Evolutionary conservation across 2,888 invertebrate genomes (phyloP), one percentile per base, ranked within the genome.

Genomic region (Pseudococcus jackbeardsleyi): DNA sequence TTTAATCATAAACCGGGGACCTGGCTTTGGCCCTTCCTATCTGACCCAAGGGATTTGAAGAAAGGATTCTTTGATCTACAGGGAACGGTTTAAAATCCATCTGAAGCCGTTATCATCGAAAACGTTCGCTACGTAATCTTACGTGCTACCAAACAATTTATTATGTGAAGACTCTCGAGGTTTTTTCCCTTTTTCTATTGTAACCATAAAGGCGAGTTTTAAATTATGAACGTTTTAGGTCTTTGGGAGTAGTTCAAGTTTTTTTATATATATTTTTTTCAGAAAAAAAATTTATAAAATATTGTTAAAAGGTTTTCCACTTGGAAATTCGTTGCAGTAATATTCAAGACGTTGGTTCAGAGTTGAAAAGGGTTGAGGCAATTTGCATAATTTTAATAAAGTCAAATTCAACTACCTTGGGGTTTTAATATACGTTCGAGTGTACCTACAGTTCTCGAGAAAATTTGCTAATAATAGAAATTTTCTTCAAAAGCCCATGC

Each of bases 1-100:
- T 88, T 88, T 88, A 88, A 88, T 88, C 88, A 77, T 54, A 54
- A 88, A 88, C 54, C n/a, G 79, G 79, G 72, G 77, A 72, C 86
- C 11, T 68, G 17, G 86, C 72, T 68, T 26, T 19, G 54, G 48
- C 54, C 50, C 46, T 79, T 79, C 33, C 50, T 33, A 79, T 54
- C 88, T 88, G 88, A 88, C 88, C 88, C 87, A 87, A 72, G 87
- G 77, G 87, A 77, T 77, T 72, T 46, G 22, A 48, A 68, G 86
- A 59, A 59, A 84, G 84, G 33, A 84, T 84, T 84, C 54, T 84
- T 84, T 50, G 50, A 54, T 48, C 85, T 54, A 33, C 64, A 39
- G 85, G 85, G 85, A 85, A 85, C 85, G 85, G 54, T 85, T 64
- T 39, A 85, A 85, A 85, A 85, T 85, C 79, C 79, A 82, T 82